These are phyloP conservation scores for Branchipolynoe longqiensis DNA, from an alignment of 2,888 invertebrate genomes.

Conservation along the genomic window DNA sequence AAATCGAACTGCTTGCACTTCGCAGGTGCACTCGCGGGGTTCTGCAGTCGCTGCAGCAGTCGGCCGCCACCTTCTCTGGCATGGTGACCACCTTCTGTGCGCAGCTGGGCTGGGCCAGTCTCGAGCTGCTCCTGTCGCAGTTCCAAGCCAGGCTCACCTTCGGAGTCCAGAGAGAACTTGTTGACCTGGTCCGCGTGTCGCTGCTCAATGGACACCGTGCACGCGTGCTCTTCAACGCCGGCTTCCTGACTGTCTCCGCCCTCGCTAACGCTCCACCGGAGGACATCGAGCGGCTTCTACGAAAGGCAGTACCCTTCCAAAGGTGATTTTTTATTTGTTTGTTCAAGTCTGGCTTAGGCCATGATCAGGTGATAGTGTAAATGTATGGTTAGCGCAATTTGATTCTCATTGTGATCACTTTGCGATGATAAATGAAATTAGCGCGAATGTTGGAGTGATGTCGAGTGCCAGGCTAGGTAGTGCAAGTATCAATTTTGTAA, in stretches of 20 bases:
- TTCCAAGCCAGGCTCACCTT: conserved; percentile 97
- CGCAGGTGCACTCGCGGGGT: conserved; percentile 88
- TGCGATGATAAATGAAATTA: too few relatives aligned
- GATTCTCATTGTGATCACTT: too few relatives aligned
- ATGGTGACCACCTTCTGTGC: conserved; percentile 98
- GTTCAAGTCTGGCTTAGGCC: too few relatives aligned
- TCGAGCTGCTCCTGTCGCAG: conserved; percentile 93
- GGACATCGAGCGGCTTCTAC: conserved; percentile 89
- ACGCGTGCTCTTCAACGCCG: conserved; percentile 90
- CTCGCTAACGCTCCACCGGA: conserved; percentile 89
- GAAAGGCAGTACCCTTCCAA: conserved; percentile 91
- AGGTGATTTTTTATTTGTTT: conserved; percentile 83
- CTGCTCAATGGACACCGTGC: conserved; percentile 89
- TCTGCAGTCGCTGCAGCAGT: conserved; percentile 95
- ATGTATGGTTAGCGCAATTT: too few relatives aligned
- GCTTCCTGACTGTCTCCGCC: conserved; percentile 89
- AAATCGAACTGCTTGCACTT: too few relatives aligned
- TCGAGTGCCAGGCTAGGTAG: too few relatives aligned
- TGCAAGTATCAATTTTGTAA: too few relatives aligned
- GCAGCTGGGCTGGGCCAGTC: conserved; percentile 94
- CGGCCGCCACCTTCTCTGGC: conserved; percentile 96
- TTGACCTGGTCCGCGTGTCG: conserved; percentile 91
- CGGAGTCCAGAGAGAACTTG: conserved; percentile 94
- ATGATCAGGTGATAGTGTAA: too few relatives aligned
- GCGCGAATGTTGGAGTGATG: too few relatives aligned